Base-by-base conservation (phyloP, 2,113 vertebrate genomes). In the Anguilla japonica region DNA sequence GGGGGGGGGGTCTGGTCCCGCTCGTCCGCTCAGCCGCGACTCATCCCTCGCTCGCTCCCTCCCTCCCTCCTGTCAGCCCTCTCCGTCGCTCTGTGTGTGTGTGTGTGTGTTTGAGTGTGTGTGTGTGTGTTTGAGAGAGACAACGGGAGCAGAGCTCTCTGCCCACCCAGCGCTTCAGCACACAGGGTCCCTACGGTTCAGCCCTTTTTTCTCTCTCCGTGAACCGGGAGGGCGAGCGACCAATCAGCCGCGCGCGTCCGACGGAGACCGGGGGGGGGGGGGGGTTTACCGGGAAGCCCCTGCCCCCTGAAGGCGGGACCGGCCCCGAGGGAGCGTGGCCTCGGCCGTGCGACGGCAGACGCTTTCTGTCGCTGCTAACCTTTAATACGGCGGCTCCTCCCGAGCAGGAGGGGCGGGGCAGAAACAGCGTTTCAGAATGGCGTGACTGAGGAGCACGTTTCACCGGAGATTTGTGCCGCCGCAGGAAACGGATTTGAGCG, bases 291-390 rank as follows among this genome's bases (percentile, higher is more conserved):
- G 46, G 26, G 41, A 29, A 26, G 41, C 26, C 26, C 16, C 50
- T 16, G 60, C 53, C n/a, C 22, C 53, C 16, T n/a, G 11, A 29
- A 60, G 56, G 11, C 46, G 53, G 50, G 26, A 34, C 26, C 26
- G 2, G 46, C 4, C 46, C 82, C 29, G 9, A 14, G 82, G 34
- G 82, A 63, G 92, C 60, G 3, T 67, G 60, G 20, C 60, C 60
- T 67, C 4, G 22, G 60, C 60, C 22, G 18, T 91, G 87, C 87
- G 85, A 40, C 13, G 11, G 20, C 41, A 92, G 93, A 87, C 90
- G 89, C 91, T 90, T 89, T 93, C 34, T 92, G 84, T 88, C 92
- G 90, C 90, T 88, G 91, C 88, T 79, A 87, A 60, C 60, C 90
- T 87, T 90, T 89, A 79, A 87, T 86, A 87, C 34, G 5, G 26